Evolutionary conservation across 2,113 vertebrate species (phyloP).

Genomic region (Cyprinodon tularosa): DNA sequence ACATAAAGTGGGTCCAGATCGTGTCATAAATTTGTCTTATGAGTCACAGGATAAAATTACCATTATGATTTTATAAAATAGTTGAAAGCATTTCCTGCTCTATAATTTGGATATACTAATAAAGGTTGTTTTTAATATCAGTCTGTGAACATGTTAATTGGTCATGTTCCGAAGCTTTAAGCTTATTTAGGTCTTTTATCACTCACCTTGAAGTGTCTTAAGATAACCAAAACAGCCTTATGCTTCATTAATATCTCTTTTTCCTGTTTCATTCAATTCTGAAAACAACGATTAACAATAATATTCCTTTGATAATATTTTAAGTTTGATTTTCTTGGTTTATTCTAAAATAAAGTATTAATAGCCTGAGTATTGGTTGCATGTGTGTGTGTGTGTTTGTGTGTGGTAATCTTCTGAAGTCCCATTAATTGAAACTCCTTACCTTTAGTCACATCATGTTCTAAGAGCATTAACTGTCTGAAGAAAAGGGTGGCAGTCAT

Average conservation of each 20-base stretch:
- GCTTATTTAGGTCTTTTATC: neutral
- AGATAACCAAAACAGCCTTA: slow-evolving; percentile 9
- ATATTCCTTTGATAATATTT: slow-evolving; percentile 16
- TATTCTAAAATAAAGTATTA: neutral
- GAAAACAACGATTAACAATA: slow-evolving; percentile 24
- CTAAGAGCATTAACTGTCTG: slow-evolving; percentile 62
- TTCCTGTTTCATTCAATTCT: slow-evolving; percentile 16
- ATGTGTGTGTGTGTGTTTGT: slow-evolving; percentile 10
- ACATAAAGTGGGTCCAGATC: neutral
- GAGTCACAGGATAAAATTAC: too few relatives aligned
- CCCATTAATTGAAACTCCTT: slow-evolving; percentile 60
- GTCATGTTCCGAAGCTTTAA: slow-evolving; percentile 5
- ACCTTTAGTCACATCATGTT: slow-evolving; percentile 70
- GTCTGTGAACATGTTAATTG: slow-evolving; percentile 6
- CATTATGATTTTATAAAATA: too few relatives aligned
- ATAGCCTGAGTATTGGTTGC: neutral
- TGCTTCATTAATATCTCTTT: neutral
- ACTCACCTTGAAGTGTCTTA: slow-evolving; percentile 20
- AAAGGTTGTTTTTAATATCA: neutral
- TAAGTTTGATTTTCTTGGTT: slow-evolving; percentile 7
- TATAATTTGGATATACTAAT: neutral
- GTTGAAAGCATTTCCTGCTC: too few relatives aligned
- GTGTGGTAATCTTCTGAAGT: slow-evolving; percentile 38
- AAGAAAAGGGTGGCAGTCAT: slow-evolving; percentile 58
- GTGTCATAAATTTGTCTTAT: neutral